These are phyloP conservation scores for Drosophila anceps DNA, from an alignment of 2,888 invertebrate species.

Conservation along the genomic window DNA sequence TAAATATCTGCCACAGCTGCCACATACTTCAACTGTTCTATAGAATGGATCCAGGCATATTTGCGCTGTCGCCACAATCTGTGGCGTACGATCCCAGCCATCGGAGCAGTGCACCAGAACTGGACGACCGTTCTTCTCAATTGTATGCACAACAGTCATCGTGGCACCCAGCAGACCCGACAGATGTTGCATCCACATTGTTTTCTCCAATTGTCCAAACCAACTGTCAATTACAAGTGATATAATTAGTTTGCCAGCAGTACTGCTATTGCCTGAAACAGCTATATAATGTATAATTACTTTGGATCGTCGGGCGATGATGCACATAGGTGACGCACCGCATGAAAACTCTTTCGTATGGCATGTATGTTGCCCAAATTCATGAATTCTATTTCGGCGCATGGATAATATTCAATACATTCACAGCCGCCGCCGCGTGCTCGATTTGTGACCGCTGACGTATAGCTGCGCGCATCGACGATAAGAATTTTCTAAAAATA, in stretches of 20 bases:
- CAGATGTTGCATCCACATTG: conserved; percentile 96
- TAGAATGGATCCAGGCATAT: conserved; percentile 97
- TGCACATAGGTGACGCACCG: conserved; percentile 92
- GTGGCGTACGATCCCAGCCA: conserved; percentile 99
- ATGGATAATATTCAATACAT: conserved; percentile 97
- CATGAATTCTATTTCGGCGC: conserved; percentile 98
- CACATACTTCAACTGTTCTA: conserved; percentile 92
- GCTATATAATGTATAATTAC: conserved; percentile 86
- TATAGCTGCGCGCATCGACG: conserved; percentile 97
- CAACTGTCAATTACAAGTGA: conserved; percentile 88
- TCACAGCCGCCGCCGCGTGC: conserved; percentile 99
- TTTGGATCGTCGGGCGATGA: conserved; percentile 92
- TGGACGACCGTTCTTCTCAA: conserved; percentile 93
- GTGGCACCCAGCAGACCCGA: conserved; percentile 93
- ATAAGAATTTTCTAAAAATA: conserved; percentile 91
- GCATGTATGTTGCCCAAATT: conserved; percentile 98
- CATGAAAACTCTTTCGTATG: conserved; percentile 96
- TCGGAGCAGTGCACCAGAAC: conserved; percentile 99
- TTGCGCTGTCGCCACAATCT: conserved; percentile 97
- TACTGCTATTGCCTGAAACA: too few species aligned
- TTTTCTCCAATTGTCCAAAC: conserved; percentile 94
- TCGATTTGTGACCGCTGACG: conserved; percentile 97
- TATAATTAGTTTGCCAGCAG: too few species aligned
- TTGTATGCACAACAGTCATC: conserved; percentile 91
- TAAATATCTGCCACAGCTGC: fast-evolving